These are phyloP conservation scores for Chironomus riparius DNA, from an alignment of 2,888 invertebrate genomes.

Conservation along the genomic window DNA sequence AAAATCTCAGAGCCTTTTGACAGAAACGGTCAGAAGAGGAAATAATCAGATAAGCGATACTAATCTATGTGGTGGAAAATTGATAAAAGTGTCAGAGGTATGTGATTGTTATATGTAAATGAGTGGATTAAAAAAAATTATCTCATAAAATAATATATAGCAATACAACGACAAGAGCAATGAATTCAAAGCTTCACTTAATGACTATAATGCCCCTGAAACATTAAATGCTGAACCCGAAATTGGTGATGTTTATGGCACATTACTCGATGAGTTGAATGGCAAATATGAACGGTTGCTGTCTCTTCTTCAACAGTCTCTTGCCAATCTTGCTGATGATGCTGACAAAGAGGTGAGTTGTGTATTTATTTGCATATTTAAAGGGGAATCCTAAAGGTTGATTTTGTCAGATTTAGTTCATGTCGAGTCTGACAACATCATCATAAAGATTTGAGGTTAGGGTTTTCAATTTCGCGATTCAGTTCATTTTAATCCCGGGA, in stretches of 20 bases:
- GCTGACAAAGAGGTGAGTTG: conserved; percentile 17
- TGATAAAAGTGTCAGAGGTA: conserved; percentile 27
- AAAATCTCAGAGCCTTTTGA: conserved; percentile 20
- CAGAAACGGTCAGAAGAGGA: conserved; percentile 20
- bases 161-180: background rate
- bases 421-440: no score
- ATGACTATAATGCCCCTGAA: background rate
- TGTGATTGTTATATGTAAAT: background rate
- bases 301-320: conserved; percentile 12
- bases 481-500: no score
- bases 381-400: background rate
- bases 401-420: background rate
- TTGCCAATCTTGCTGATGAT: background rate
- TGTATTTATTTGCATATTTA: background rate
- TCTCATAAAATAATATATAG: background rate
- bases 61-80: conserved; percentile 23
- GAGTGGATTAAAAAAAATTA: background rate
- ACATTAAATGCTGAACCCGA: background rate
- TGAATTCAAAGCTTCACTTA: conserved; percentile 12
- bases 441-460: no score
- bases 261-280: conserved; percentile 15
- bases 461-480: no score
- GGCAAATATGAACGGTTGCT: conserved; percentile 14
- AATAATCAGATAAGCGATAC: conserved; percentile 27
- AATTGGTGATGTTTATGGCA: conserved; percentile 10